Evolutionary conservation across 2,888 invertebrate species (phyloP), one percentile per base, ranked within the genome.

Genomic region (Tipula helvola): DNA sequence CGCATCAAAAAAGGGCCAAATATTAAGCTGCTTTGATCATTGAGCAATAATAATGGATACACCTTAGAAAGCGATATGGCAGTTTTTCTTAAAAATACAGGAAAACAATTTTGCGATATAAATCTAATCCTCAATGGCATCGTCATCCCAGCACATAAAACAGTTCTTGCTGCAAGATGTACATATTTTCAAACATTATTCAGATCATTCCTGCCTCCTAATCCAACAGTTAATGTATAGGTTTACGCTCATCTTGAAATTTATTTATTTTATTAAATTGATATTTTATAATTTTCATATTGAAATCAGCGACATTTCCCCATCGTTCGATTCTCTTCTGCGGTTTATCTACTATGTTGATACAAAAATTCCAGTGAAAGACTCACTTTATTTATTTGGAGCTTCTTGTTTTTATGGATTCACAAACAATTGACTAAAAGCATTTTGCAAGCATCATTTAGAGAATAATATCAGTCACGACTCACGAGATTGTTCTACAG

Each of bases 401-500:
- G 98, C 98, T 0, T 97, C 98, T 0, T 96, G 96, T 89, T 97
- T 96, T 89, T 97, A 97, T 89, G 97, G 97, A 2, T 97, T 97
- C 91, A 95, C 98, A 5, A 98, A 98, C 90, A 98, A 97, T 91
- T 94, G 98, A 0, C 92, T 98, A 87, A 97, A 97, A 92, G 97
- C 97, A 44, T 98, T 97, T 92, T 98, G 98, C 92, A 98, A 98
- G 90, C 97, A 98, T 91, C 98, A 98, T 90, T 92, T 98, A 71
- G 98, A 98, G 91, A 97, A 97, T 93, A 98, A 98, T 90, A 98
- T 98, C 36, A 96, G 97, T n/a, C n/a, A n/a, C n/a, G n/a, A n/a
- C n/a, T 0, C 96, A 95, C 88, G 97, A 98, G 90, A 98, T 98
- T 91, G 98, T 98, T 0, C 94, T 98, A 87, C 97, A 98, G 90